phyloP scores from a whole-genome alignment of 2,797 vertebrate genomes.

The Xenopus petersii region DNA sequence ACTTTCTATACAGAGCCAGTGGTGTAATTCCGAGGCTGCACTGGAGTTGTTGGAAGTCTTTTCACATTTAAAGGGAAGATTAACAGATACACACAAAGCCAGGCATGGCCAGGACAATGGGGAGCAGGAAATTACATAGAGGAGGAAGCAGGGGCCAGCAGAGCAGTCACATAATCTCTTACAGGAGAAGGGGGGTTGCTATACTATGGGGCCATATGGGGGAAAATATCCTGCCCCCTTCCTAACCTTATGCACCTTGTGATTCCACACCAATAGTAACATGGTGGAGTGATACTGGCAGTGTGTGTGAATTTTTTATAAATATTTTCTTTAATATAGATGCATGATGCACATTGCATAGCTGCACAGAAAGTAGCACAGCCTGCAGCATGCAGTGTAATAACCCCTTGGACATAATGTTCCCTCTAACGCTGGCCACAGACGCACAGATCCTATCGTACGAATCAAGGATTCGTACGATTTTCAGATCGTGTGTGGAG shows the following conservation, averaged over 20 bases:
- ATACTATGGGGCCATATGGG: slow-evolving; percentile 22
- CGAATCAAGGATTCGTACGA: no score
- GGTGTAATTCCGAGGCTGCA: slow-evolving; percentile 7
- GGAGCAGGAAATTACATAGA: slow-evolving; percentile 60
- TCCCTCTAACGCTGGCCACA: no score
- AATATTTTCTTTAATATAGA: no score
- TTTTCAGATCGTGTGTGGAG: no score
- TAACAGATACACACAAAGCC: slow-evolving; percentile 69
- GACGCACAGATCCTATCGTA: no score
- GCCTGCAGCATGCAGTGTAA: no score
- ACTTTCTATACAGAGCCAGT: not conserved
- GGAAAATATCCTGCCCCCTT: not conserved
- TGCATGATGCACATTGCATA: no score
- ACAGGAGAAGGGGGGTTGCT: slow-evolving; percentile 14
- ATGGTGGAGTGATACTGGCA: not conserved
- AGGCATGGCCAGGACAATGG: slow-evolving; percentile 74
- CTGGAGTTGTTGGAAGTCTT: slow-evolving; percentile 6
- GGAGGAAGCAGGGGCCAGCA: slow-evolving; percentile 25
- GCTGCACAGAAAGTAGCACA: no score
- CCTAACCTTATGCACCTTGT: not conserved
- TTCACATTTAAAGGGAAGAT: slow-evolving; percentile 60
- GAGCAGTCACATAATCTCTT: slow-evolving; percentile 32
- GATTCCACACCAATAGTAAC: not conserved
- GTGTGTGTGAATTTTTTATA: not conserved
- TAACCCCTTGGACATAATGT: no score